Evolutionary conservation across 2,113 vertebrate genomes (phyloP).

Genomic region (Tenrec ecaudatus): DNA sequence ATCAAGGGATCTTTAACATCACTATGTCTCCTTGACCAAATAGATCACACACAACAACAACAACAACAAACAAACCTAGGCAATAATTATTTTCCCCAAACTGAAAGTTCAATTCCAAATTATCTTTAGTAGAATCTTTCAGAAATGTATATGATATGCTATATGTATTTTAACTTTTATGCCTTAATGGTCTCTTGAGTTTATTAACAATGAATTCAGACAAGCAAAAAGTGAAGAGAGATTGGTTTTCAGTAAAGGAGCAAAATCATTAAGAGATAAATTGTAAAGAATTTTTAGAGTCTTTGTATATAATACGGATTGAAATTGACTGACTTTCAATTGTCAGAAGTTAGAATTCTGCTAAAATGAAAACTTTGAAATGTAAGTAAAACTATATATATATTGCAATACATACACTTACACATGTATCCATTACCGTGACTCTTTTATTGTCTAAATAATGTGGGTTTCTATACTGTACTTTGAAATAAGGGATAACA

Average conservation of each 20-base stretch:
- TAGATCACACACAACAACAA: neutral
- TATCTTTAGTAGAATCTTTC: neutral
- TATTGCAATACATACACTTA: neutral
- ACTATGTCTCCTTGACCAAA: neutral
- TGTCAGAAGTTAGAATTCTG: conserved; percentile 32
- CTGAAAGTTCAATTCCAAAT: neutral
- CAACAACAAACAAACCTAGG: neutral
- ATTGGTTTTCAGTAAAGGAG: neutral
- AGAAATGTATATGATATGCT: neutral
- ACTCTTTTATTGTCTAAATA: neutral
- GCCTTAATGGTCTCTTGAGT: neutral
- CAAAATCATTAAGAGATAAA: conserved; percentile 12
- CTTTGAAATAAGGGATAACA: conserved; percentile 8
- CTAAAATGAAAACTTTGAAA: conserved; percentile 27
- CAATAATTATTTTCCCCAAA: neutral
- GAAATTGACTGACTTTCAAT: neutral
- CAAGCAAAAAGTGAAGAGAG: conserved; percentile 16
- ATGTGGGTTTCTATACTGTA: neutral
- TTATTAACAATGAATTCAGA: conserved; percentile 41
- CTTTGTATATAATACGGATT: neutral
- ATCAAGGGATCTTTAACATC: neutral
- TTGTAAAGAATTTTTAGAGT: neutral
- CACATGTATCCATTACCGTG: neutral
- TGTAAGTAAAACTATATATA: neutral
- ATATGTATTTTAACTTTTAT: neutral